Conservation (phyloP, 2,113 vertebrate species). For the Hypomesus transpacificus region DNA sequence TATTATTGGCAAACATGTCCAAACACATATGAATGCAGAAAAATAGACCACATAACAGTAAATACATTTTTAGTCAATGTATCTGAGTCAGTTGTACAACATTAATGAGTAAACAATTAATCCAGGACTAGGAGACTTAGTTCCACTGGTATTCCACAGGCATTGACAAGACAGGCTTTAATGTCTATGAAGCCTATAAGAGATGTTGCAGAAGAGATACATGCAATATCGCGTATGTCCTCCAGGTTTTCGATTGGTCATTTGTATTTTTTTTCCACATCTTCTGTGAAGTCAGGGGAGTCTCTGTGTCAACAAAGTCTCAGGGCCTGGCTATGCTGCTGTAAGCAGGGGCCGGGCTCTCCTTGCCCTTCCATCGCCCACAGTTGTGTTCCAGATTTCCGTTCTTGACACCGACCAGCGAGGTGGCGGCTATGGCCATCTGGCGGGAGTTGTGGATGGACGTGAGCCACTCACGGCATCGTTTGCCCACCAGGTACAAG, state of each 20-base stretch:
- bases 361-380: constrained; percentile 20
- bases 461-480: constrained; percentile 63
- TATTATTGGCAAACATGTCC: too few species aligned
- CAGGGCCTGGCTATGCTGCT: constrained; percentile 2
- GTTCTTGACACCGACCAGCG: constrained; percentile 40
- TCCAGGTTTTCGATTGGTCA: background rate
- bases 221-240: background rate
- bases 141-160: constrained; percentile 15
- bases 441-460: constrained; percentile 10
- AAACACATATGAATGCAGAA: background rate
- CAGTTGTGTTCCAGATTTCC: constrained; percentile 36
- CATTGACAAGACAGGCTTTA: constrained; percentile 1
- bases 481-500: constrained; percentile 82
- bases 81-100: too few species aligned
- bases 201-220: background rate
- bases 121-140: background rate
- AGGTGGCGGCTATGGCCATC: constrained; percentile 22
- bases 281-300: background rate
- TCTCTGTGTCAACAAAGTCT: constrained; percentile 4
- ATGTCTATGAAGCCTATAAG: constrained; percentile 22
- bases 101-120: background rate
- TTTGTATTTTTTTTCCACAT: background rate
- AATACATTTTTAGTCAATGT: background rate
- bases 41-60: background rate
- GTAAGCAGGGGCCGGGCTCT: constrained; percentile 55